Base-by-base conservation (phyloP, 2,113 vertebrate species). In the Solea solea region DNA sequence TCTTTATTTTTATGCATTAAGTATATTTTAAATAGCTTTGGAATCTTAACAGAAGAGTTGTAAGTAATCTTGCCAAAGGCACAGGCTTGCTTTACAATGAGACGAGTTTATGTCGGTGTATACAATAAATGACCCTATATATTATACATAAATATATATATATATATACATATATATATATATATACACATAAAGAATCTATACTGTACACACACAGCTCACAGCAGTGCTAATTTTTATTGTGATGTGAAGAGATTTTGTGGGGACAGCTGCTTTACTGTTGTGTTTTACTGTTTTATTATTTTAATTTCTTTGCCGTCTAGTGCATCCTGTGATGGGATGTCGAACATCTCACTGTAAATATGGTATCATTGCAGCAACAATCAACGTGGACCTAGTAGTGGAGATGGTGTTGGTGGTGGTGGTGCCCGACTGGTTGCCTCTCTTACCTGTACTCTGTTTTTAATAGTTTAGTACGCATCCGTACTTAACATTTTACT, bases 1-100 rank as follows among this genome's bases (percentile, higher is more conserved):
- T 97, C 95, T 98, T 98, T 99, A 99, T 99, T 99, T 99, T 99
- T 99, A 99, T 99, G 98, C 96, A 96, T 96, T 96, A 95, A 96
- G 94, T 97, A 96, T 99, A 99, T 99, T 99, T 99, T 98, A 98
- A 98, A 98, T 97, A 98, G 96, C 95, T 96, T 94, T 95, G 94
- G 93, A 90, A 95, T 96, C 92, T 95, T 95, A 95, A 96, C 92
- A 95, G 93, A 95, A 93, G 93, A 95, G 95, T 95, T 98, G 96
- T 98, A 96, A 95, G 95, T 98, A 96, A 97, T 98, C 94, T 96
- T 97, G 96, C 97, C 98, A 98, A 98, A 97, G 95, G 95, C 96
- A 95, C 94, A 90, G 93, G 91, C 92, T 95, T 94, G 92, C 92
- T 95, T 2, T 34, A 94, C 77, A 73, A 78, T 87, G 82, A 84